Conservation (phyloP, 2,888 invertebrate species). For the Drosophila anomelani region DNA sequence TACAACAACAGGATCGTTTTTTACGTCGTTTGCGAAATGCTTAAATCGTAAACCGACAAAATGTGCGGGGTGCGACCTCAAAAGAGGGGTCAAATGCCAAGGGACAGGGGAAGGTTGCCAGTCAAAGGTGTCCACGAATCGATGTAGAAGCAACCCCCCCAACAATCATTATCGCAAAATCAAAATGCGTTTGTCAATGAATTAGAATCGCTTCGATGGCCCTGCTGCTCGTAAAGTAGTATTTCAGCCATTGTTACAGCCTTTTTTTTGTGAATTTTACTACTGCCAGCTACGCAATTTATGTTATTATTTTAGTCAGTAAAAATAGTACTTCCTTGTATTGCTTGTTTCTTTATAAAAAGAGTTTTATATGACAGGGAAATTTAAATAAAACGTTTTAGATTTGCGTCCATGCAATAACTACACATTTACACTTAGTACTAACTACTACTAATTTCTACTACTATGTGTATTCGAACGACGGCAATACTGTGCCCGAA, state of each 20-base stretch:
- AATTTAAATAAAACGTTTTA: background rate
- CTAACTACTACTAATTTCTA: constrained; percentile 29
- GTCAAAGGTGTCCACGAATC: constrained; percentile 27
- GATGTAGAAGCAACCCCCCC: constrained; percentile 6
- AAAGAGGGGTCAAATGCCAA: constrained; percentile 24
- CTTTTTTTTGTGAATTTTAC: constrained; percentile 28
- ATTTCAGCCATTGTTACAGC: constrained; percentile 39
- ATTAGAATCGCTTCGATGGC: constrained; percentile 71
- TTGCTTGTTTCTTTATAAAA: background rate
- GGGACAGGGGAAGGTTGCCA: constrained; percentile 19
- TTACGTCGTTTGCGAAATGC: constrained; percentile 66
- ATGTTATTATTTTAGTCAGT: background rate
- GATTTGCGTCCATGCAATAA: constrained; percentile 1
- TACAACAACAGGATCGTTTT: constrained; percentile 34
- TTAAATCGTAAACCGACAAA: constrained; percentile 71
- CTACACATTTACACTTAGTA: constrained; percentile 23
- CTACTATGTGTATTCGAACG: constrained; percentile 4
- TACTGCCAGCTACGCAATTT: constrained; percentile 5
- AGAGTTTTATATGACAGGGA: background rate
- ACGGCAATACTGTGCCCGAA: constrained; percentile 58
- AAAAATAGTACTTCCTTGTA: background rate
- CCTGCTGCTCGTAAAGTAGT: constrained; percentile 51
- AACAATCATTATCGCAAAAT: constrained; percentile 71
- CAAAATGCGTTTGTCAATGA: constrained; percentile 76
- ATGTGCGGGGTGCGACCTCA: constrained; percentile 51